phyloP scores from a whole-genome alignment of 1,140 invertebrate genomes.

The Euwallacea similis region DNA sequence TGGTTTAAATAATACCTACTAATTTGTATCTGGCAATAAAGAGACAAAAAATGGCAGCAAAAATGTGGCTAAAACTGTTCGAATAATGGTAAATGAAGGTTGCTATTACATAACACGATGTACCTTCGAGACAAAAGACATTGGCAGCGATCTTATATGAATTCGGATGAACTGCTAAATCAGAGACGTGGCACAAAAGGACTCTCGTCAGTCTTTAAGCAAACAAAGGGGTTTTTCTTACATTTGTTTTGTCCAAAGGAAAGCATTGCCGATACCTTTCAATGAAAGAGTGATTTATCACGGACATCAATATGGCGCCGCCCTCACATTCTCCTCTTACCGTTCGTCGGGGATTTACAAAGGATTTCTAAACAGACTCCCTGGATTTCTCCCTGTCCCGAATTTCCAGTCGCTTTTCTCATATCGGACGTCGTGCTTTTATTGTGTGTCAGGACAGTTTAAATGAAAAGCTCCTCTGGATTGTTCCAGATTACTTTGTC shows the following conservation, averaged over 20 bases:
- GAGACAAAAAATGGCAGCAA: no score
- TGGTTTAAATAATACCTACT: no score
- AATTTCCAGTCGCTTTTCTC: constrained; percentile 7
- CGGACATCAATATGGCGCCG: constrained; percentile 6
- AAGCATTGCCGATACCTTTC: constrained; percentile 4
- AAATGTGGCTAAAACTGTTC: no score
- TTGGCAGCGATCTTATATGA: no score
- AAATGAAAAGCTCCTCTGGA: constrained; percentile 8
- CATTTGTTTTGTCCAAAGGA: not conserved
- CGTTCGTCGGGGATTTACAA: constrained; percentile 10
- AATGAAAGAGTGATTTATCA: constrained; percentile 5
- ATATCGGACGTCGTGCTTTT: constrained; percentile 4
- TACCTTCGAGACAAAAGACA: no score
- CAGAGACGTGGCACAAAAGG: no score
- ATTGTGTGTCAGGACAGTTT: constrained; percentile 7
- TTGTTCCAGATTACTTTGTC: constrained; percentile 3
- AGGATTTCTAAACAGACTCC: constrained; percentile 7
- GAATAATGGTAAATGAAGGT: no score
- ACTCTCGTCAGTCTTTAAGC: no score
- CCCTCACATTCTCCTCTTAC: constrained; percentile 2
- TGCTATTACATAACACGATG: no score
- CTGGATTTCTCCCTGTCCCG: constrained; percentile 5
- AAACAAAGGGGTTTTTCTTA: no score
- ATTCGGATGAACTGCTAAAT: no score
- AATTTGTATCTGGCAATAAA: no score